Evolutionary conservation across 2,888 invertebrate genomes (phyloP), one percentile per base, ranked within the genome.

Genomic region (Nyleta sp.): DNA sequence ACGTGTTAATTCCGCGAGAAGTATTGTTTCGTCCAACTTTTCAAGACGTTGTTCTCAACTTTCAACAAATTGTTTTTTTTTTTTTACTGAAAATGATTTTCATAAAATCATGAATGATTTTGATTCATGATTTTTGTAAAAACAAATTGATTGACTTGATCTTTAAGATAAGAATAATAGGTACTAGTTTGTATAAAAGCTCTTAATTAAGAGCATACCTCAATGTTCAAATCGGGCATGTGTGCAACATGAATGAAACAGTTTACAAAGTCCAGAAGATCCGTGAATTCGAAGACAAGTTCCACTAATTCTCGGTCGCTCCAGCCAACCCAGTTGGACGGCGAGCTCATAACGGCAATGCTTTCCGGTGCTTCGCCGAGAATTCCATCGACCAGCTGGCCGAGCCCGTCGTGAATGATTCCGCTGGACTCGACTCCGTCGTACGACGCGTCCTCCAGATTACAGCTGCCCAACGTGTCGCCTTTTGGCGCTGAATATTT

Each of bases 301-400:
- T 95, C 94, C 7, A 97, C 92, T 50, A 94, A 94, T 55, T 94
- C 92, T 2, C 92, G 91, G 84, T 95, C 94, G 87, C 94, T 94
- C 98, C 98, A 98, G 22, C 97, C 98, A 3, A 98, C 94, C 98
- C 98, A 98, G 72, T 86, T 87, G 7, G 83, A 88, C 20, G 82
- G 87, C 13, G 82, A 80, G 55, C 78, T 86, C 91, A 92, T 72
- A 17, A 87, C 79, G 18, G 78, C 65, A 55, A 84, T 46, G 40
- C 81, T 83, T 76, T 88, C 86, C 15, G 83, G 83, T 82, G 93
- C 93, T 28, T 94, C 94, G 11, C 95, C 95, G 64, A 92, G 91
- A 46, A 94, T 91, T 0, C 96, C 95, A 89, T 97, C 96, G 5
- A 95, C 94, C 83, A 97, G 92, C 90, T 97, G 96, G 13, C 97